phyloP scores from a whole-genome alignment of 2,797 vertebrate species.

The Catostomus latipinnis region DNA sequence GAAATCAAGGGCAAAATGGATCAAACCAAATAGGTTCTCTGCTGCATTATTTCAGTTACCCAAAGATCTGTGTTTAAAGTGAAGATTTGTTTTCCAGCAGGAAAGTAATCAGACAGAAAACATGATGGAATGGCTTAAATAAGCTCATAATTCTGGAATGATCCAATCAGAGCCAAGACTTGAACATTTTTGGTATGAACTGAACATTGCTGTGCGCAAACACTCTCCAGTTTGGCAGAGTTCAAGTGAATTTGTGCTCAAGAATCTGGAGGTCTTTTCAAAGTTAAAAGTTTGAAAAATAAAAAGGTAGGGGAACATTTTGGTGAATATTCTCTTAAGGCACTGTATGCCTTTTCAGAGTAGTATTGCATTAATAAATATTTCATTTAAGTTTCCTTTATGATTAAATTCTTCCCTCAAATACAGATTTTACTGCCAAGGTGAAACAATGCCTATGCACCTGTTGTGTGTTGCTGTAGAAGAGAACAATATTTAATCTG shows the following conservation, averaged over 20 bases:
- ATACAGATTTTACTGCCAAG: conserved; percentile 37
- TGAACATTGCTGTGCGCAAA: neutral
- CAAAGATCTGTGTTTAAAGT: too few species aligned
- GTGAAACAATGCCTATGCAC: neutral
- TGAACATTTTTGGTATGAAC: neutral
- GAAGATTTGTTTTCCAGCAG: too few species aligned
- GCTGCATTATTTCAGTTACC: too few species aligned
- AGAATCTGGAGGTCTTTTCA: neutral
- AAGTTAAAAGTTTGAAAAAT: neutral
- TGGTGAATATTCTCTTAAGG: neutral
- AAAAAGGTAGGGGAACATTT: neutral
- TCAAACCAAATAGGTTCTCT: too few species aligned
- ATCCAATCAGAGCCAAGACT: too few species aligned
- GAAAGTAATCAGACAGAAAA: too few species aligned
- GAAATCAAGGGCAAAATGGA: too few species aligned
- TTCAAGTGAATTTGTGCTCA: too few species aligned
- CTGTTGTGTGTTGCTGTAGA: neutral
- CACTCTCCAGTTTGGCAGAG: conserved; percentile 1
- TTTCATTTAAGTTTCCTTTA: conserved; percentile 7
- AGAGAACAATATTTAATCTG: neutral
- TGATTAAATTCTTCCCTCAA: conserved; percentile 8
- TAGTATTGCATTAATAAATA: neutral
- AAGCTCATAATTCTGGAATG: too few species aligned
- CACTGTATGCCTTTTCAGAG: neutral
- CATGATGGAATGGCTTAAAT: too few species aligned